Evolutionary conservation across 2,113 vertebrate genomes (phyloP).

Genomic region (Pao palembangensis): DNA sequence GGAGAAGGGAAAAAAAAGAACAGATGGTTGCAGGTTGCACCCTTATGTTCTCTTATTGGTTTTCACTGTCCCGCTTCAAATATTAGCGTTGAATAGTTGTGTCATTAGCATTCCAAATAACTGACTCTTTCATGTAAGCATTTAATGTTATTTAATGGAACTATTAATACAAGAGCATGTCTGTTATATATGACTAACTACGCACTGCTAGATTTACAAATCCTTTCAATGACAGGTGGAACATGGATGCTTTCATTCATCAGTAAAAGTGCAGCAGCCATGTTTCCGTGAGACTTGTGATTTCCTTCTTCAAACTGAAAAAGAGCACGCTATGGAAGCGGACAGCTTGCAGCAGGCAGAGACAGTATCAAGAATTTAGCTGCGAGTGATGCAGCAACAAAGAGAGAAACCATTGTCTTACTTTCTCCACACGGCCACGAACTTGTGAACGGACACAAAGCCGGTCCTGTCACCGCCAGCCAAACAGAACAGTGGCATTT

Average conservation of each 20-base stretch:
- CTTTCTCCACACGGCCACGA: constrained; percentile 96
- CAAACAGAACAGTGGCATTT: constrained; percentile 86
- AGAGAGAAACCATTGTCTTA: constrained; percentile 78
- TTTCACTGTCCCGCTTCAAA: constrained; percentile 27
- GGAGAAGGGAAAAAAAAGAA: constrained; percentile 65
- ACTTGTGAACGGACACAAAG: constrained; percentile 92
- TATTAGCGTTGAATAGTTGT: constrained; percentile 21
- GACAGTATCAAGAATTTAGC: constrained; percentile 24
- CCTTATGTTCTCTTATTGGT: constrained; percentile 16
- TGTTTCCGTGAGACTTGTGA: constrained; percentile 11
- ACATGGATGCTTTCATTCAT: constrained; percentile 31
- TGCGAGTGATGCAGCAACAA: constrained; percentile 21
- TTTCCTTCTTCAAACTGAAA: constrained; percentile 29
- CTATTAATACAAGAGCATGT: constrained; percentile 57
- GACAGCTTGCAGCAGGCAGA: constrained; percentile 10
- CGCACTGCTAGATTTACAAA: constrained; percentile 23
- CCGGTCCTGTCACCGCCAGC: constrained; percentile 91
- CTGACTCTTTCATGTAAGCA: constrained; percentile 35
- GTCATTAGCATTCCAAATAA: constrained; percentile 58
- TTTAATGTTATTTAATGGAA: constrained; percentile 10
- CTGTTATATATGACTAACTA: constrained; percentile 9
- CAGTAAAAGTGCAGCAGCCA: neutral
- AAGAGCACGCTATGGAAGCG: constrained; percentile 3
- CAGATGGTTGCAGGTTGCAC: constrained; percentile 70
- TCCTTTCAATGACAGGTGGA: constrained; percentile 28